Conservation (phyloP, 2,113 vertebrate species). For the Ivindomyrus marchei region DNA sequence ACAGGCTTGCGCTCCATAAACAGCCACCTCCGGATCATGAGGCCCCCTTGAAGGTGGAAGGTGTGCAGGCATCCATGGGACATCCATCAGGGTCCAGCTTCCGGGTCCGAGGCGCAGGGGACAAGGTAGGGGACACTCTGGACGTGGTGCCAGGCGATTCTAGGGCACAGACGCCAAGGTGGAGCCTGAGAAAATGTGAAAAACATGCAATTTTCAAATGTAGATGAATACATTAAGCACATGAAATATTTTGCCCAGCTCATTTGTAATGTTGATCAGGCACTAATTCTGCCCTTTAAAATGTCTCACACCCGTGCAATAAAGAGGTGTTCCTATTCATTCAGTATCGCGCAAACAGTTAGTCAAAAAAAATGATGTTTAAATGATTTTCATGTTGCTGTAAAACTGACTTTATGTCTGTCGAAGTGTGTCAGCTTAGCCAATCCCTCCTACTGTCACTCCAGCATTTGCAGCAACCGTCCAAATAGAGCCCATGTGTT, state of each 20-base stretch:
- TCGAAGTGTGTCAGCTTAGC: background rate
- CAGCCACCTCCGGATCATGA: background rate
- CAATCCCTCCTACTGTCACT: background rate
- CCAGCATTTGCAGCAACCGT: background rate
- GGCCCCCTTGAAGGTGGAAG: background rate
- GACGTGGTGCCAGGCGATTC: too few species aligned
- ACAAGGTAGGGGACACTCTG: background rate
- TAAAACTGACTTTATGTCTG: background rate
- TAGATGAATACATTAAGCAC: background rate
- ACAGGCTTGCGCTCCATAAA: background rate
- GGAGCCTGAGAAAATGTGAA: background rate
- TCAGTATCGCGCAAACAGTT: background rate
- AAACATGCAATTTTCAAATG: background rate
- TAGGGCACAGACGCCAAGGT: background rate
- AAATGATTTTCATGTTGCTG: background rate
- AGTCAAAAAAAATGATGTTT: background rate
- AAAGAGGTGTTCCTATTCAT: background rate
- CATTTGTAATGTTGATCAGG: background rate
- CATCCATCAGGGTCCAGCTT: background rate
- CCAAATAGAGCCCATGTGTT: background rate
- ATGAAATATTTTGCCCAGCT: background rate
- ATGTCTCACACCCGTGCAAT: background rate
- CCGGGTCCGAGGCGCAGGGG: background rate
- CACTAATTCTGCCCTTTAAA: background rate
- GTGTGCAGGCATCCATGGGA: background rate